Evolutionary conservation across 2,113 vertebrate species (phyloP).

Genomic region (Fregetta grallaria): DNA sequence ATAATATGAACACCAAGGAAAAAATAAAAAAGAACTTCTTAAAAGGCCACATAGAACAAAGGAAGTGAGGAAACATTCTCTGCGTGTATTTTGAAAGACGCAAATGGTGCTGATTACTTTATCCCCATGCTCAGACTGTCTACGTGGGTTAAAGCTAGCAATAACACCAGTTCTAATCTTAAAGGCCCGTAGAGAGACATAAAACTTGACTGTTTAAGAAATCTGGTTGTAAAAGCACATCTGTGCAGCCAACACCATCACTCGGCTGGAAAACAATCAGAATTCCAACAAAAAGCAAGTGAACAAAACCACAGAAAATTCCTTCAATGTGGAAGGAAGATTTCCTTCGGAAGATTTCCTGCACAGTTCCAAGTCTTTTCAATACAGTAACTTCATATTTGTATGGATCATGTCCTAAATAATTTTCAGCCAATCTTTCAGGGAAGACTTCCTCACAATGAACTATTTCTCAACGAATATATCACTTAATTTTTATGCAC

Average conservation of each 20-base stretch:
- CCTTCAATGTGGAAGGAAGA: not conserved
- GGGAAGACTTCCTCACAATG: not conserved
- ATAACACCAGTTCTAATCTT: conserved; percentile 63
- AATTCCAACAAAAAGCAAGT: conserved; percentile 40
- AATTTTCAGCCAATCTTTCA: not conserved
- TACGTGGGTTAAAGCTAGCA: conserved; percentile 38
- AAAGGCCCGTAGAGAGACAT: conserved; percentile 41
- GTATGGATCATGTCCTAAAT: not conserved
- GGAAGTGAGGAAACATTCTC: not conserved
- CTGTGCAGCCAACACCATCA: conserved; percentile 43
- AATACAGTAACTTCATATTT: not conserved
- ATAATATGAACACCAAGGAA: not conserved
- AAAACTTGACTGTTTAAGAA: conserved; percentile 55
- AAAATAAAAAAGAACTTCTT: not conserved
- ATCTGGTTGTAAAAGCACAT: conserved; percentile 57
- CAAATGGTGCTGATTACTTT: conserved; percentile 43
- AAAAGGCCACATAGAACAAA: not conserved
- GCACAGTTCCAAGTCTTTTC: not conserved
- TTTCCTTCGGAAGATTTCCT: not conserved
- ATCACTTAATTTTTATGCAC: not conserved
- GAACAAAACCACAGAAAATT: conserved; percentile 42
- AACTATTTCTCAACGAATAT: not conserved
- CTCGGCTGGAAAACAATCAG: conserved; percentile 21
- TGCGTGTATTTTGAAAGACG: not conserved
- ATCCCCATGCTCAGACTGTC: conserved; percentile 29